Base-by-base conservation (phyloP, 2,113 vertebrate species). In the Lamprotornis superbus region DNA sequence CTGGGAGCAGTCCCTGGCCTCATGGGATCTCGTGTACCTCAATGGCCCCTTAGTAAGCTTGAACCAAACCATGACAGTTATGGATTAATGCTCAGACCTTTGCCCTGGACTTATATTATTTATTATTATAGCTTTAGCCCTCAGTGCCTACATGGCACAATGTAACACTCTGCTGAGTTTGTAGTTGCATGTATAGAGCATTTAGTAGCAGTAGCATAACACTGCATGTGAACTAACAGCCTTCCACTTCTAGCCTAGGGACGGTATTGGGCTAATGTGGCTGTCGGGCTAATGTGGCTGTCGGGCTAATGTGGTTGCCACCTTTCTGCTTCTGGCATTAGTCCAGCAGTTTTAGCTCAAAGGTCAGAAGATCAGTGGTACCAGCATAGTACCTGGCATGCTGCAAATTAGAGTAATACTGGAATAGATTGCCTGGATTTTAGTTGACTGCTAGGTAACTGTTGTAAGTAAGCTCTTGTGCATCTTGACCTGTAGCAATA, bases 191-290 rank as follows among this genome's bases (percentile, higher is more conserved):
- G 4, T 0, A 4, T 18, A 3, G 19, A 30, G 33, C 14, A 5
- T 56, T 76, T 85, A 60, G 15, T 15, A 20, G 61, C 35, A 40
- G 40, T 21, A 37, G 37, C 0, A 0, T 3, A 49, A 49, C 9
- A 2, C 0, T 37, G 33, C 5, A 0, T 15, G 5, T 21, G 82
- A 57, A n/a, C 40, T 53, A 3, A 20, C 15, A 25, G 53, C 12
- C 19, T 25, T 39, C 6, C 21, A 10, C 24, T 33, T 50, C 1
- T 1, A 39, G 46, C 55, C 33, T 2, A 2, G 46, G 20, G 13
- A 20, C 18, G 21, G 11, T 15, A 2, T 23, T 50, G 52, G 31
- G 28, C 60, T 71, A 10, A 23, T 0, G 11, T 22, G 78, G 28
- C 57, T 64, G 25, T 59, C 1, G 0, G 31, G 28, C 60, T 71